Percentiles rank a stretch among this genome's conserved stretches.
phyloP scores from a whole-genome alignment of 2,113 vertebrate genomes.

The Sceloporus tristichus region DNA sequence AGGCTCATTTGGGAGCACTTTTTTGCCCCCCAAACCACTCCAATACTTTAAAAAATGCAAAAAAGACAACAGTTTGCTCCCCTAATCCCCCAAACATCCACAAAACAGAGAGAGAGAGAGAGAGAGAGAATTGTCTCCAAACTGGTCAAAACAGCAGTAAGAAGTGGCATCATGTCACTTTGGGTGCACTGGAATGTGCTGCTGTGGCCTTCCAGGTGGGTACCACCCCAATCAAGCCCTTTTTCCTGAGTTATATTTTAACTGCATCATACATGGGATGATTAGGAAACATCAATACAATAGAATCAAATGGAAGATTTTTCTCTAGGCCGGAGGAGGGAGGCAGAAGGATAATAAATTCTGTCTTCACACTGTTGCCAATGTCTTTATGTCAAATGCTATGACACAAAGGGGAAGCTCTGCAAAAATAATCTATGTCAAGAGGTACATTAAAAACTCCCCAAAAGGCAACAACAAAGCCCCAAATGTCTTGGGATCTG shows the following conservation, averaged over 20 bases:
- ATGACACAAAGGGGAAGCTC: background rate
- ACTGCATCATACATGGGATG: background rate
- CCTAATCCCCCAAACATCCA: too few relatives aligned
- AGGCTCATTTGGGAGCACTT: too few relatives aligned
- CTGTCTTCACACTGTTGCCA: background rate
- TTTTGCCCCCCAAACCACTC: too few relatives aligned
- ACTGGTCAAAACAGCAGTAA: too few relatives aligned
- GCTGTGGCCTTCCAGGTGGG: too few relatives aligned
- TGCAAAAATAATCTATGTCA: background rate
- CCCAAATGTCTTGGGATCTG: background rate
- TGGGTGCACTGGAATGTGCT: too few relatives aligned
- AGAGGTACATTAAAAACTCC: background rate
- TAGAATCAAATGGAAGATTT: background rate
- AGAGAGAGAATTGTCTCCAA: too few relatives aligned
- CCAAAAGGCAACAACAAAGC: constrained; percentile 5
- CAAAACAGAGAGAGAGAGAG: too few relatives aligned
- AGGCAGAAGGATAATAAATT: background rate
- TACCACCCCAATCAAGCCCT: too few relatives aligned
- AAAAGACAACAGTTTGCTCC: too few relatives aligned
- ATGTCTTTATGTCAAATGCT: background rate
- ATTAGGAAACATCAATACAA: background rate
- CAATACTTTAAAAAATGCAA: too few relatives aligned
- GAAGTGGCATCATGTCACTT: too few relatives aligned
- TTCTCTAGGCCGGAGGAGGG: background rate
- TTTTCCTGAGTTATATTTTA: background rate